Percentiles rank a stretch among this genome's conserved stretches.
phyloP scores from a whole-genome alignment of 2,888 invertebrate species.

The Rhodophaea formosa region DNA sequence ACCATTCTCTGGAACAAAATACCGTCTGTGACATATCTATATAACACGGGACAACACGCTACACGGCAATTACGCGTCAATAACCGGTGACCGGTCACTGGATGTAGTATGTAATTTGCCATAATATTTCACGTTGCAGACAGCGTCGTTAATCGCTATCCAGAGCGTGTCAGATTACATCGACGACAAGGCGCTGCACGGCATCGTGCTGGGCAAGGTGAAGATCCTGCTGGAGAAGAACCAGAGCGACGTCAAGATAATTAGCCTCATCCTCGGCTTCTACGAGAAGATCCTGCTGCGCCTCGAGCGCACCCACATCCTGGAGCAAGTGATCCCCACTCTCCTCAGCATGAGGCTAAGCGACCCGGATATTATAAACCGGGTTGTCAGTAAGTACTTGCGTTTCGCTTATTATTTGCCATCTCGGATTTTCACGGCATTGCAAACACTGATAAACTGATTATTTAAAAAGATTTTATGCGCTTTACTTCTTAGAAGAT shows the following conservation, averaged over 20 bases:
- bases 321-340: constrained; percentile 94
- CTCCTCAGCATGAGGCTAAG: constrained; percentile 91
- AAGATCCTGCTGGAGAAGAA: constrained; percentile 90
- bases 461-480: too few species aligned
- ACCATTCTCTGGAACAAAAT: too few species aligned
- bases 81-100: background rate
- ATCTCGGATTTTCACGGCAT: background rate
- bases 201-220: constrained; percentile 91
- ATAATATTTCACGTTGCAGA: constrained; percentile 75
- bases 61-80: background rate
- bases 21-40: too few species aligned
- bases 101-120: background rate
- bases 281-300: constrained; percentile 91
- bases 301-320: constrained; percentile 92
- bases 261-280: constrained; percentile 88
- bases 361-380: constrained; percentile 93
- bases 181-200: constrained; percentile 89
- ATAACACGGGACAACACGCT: background rate
- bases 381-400: constrained; percentile 94
- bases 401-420: background rate
- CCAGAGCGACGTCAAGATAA: constrained; percentile 88
- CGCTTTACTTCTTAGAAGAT: background rate
- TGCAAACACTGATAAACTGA: background rate
- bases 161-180: constrained; percentile 92
- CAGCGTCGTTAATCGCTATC: constrained; percentile 93